A percentile compares a stretch with the other conserved stretches of the same genome.
These are phyloP conservation scores for Scopus umbretta DNA, from an alignment of 2,113 vertebrate genomes.

Conservation along the genomic window DNA sequence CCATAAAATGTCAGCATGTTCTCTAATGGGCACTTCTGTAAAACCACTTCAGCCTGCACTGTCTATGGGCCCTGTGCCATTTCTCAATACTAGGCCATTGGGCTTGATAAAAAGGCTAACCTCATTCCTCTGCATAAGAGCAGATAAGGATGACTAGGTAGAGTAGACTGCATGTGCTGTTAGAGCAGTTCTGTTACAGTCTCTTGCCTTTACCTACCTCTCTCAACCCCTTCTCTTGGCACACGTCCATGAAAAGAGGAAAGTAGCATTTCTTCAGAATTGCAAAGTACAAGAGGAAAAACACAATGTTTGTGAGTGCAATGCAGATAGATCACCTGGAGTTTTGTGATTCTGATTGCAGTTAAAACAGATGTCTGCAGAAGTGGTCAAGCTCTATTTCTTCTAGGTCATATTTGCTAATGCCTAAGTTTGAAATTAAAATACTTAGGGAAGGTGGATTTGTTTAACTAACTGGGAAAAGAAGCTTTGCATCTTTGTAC, in stretches of 20 bases:
- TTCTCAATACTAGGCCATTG: neutral
- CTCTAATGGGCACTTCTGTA: conserved; percentile 5
- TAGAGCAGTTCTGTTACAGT: neutral
- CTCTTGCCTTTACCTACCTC: neutral
- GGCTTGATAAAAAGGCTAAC: neutral
- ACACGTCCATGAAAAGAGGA: neutral
- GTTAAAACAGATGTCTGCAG: neutral
- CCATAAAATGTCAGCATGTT: conserved; percentile 59
- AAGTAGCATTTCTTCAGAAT: neutral
- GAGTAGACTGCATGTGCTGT: neutral
- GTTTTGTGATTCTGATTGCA: neutral
- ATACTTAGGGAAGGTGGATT: neutral
- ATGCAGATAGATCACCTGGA: neutral
- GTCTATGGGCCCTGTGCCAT: neutral
- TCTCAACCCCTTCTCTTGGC: neutral
- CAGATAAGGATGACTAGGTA: neutral
- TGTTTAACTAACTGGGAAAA: neutral
- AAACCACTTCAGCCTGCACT: neutral
- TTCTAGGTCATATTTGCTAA: neutral
- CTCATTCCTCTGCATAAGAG: neutral
- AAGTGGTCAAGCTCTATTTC: neutral
- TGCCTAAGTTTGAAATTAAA: neutral
- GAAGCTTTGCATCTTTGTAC: neutral
- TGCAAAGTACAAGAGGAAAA: neutral
- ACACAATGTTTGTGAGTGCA: neutral